Evolutionary conservation across 2,797 vertebrate genomes (phyloP), one percentile per base, ranked within the genome.

Genomic region (Cryptoprocta ferox): DNA sequence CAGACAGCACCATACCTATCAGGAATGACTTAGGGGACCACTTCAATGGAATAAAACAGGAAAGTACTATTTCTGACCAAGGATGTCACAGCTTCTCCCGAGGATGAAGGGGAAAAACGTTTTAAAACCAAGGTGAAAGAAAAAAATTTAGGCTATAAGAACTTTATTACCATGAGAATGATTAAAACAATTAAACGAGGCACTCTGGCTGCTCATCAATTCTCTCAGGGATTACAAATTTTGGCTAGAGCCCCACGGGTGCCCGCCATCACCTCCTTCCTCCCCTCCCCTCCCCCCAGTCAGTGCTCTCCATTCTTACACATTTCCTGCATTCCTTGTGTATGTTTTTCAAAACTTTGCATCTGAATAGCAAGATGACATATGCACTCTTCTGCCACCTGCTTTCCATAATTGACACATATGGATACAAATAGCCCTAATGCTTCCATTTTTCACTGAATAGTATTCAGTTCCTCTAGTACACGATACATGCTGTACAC

Each of bases 1-100:
- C 80, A 66, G 16, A 18, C 3, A 26, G 30, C 26, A 32, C 4
- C n/a, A 0, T 0, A 2, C 0, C 0, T 2, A 12, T 7, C 21
- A 2, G 42, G 42, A 63, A 39, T 8, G 39, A 96, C 61, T 16
- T 10, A 13, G 11, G 26, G 0, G 10, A 61, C 28, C 24, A 76
- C 15, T 53, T 45, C 48, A 19, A 68, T 61, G 6, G 48, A 37
- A 3, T 13, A 11, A 59, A 80, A 89, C 26, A 59, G 32, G 18
- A 28, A 15, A 48, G 48, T 19, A 32, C 1, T 1, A 37, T n/a
- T n/a, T n/a, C n/a, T 0, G 26, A 90, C 30, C 48, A 30, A 30
- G 45, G 61, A 48, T 5, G 12, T 1, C 37, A 66, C 82, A 35
- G 7, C 26, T 76, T 85, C 71, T 80, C 75, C 59, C 65, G 89